Percentiles rank a stretch among this genome's conserved stretches.
phyloP scores from a whole-genome alignment of 2,888 invertebrate species.

The Oxycera nigricornis region DNA sequence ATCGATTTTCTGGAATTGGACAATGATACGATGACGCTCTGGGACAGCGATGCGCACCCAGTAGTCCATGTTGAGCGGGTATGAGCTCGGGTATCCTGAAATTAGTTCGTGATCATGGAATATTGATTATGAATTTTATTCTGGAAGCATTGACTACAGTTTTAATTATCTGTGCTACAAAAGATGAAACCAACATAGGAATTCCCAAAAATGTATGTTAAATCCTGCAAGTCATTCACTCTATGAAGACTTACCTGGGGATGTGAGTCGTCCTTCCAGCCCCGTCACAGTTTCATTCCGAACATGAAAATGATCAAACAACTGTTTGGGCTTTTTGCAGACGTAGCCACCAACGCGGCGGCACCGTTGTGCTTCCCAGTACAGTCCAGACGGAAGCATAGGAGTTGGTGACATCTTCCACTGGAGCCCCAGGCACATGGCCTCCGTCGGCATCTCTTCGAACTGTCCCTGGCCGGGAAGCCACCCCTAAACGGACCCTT shows the following conservation, averaged over 20 bases:
- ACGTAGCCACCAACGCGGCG: slow-evolving; percentile 73
- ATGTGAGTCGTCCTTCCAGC: slow-evolving; percentile 70
- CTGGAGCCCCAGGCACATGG: slow-evolving; percentile 66
- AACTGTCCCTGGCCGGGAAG: slow-evolving; percentile 65
- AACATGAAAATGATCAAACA: slow-evolving; percentile 50
- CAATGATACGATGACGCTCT: slow-evolving; percentile 70
- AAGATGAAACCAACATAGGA: too few species aligned
- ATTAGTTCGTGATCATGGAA: too few species aligned
- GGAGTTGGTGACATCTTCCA: slow-evolving; percentile 73
- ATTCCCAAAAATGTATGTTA: too few species aligned
- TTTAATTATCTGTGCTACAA: too few species aligned
- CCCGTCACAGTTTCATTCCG: slow-evolving; percentile 72
- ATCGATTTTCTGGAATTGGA: slow-evolving; percentile 74
- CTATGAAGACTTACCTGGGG: slow-evolving; percentile 63
- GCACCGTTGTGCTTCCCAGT: slow-evolving; percentile 74
- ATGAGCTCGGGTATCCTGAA: slow-evolving; percentile 71
- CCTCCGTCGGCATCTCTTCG: slow-evolving; percentile 55
- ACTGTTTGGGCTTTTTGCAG: slow-evolving; percentile 65
- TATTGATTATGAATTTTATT: too few species aligned
- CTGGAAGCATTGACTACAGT: too few species aligned
- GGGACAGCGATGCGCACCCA: slow-evolving; percentile 73
- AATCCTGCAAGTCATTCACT: too few species aligned
- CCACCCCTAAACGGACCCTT: slow-evolving; percentile 64
- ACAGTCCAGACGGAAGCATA: slow-evolving; percentile 72
- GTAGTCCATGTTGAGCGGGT: slow-evolving; percentile 76